These are phyloP conservation scores for Ardeotis arabs DNA, from an alignment of 2,113 vertebrate genomes.

Conservation along the genomic window DNA sequence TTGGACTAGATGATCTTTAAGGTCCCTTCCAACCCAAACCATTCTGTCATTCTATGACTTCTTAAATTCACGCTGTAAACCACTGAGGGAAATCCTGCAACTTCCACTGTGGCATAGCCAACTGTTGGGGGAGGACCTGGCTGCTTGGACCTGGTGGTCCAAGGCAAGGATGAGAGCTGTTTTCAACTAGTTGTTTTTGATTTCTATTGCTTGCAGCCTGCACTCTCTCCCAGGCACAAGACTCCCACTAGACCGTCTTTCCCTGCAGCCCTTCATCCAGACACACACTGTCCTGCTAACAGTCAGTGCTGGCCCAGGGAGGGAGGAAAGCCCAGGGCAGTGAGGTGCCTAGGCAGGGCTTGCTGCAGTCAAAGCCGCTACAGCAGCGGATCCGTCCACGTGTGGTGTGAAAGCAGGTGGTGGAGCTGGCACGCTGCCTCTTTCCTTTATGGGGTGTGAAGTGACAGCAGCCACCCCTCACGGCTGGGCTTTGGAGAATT, in stretches of 20 bases:
- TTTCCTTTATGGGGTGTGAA: background rate
- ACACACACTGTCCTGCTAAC: accelerated
- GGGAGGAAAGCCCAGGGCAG: background rate
- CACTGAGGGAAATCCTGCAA: background rate
- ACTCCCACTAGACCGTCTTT: background rate
- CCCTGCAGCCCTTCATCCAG: background rate
- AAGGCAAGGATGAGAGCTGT: background rate
- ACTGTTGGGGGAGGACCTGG: background rate
- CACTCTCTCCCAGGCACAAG: background rate
- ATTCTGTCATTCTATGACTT: background rate
- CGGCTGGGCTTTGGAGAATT: background rate
- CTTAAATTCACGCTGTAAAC: background rate
- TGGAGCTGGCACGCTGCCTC: background rate
- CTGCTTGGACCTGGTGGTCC: accelerated
- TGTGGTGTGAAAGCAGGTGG: background rate
- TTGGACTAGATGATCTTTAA: background rate
- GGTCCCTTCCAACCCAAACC: background rate
- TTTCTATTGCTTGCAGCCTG: background rate
- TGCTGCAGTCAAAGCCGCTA: background rate
- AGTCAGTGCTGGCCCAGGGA: background rate
- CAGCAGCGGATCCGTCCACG: background rate
- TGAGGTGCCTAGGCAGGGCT: background rate
- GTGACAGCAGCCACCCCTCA: background rate
- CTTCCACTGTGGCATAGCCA: background rate
- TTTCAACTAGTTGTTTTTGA: background rate